phyloP scores from a whole-genome alignment of 2,797 vertebrate genomes.

The Rousettus madagascariensis region DNA sequence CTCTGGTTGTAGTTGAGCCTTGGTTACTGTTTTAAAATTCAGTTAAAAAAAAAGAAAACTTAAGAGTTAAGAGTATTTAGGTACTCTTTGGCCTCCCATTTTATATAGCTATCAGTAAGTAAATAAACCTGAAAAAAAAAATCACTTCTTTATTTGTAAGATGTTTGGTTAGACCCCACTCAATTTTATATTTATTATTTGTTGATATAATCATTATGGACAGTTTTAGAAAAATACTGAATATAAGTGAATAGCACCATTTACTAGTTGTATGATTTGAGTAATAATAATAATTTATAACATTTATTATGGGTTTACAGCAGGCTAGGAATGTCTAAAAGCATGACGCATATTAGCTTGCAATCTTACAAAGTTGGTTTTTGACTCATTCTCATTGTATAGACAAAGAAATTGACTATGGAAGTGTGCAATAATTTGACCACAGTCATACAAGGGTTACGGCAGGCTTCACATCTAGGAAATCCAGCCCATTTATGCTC shows the following conservation, averaged over 20 bases:
- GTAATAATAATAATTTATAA: background rate
- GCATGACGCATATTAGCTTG: background rate
- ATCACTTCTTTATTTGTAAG: background rate
- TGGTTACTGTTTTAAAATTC: background rate
- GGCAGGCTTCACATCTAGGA: background rate
- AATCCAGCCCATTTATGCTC: background rate
- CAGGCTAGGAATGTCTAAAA: background rate
- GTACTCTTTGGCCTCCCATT: background rate
- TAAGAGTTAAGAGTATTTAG: background rate
- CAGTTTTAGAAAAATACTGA: background rate
- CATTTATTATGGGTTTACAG: background rate
- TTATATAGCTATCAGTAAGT: background rate
- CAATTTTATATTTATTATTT: background rate
- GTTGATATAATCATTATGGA: background rate
- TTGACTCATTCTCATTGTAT: background rate
- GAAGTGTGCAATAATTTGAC: background rate
- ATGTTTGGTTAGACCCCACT: background rate
- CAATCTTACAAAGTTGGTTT: background rate
- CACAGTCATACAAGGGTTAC: background rate
- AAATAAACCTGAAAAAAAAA: conserved; percentile 23
- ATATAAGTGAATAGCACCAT: background rate
- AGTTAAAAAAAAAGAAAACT: background rate
- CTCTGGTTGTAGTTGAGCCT: no score
- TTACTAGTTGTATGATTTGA: background rate
- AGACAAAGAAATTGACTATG: background rate